phyloP scores from a whole-genome alignment of 2,888 invertebrate species.

The Biston stratarius region DNA sequence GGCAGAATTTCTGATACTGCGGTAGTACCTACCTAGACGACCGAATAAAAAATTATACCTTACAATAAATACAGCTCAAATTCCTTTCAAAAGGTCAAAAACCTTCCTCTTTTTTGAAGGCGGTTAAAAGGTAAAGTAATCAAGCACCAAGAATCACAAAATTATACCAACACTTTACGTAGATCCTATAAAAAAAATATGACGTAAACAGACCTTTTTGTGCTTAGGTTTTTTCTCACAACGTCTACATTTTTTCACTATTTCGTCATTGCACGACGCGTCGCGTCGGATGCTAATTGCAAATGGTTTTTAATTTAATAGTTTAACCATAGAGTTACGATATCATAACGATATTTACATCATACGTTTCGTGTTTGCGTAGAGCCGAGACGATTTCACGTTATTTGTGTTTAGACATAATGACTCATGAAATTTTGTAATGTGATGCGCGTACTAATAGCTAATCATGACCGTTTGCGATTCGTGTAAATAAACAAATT shows the following conservation, averaged over 20 bases:
- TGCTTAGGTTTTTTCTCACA: too few species aligned
- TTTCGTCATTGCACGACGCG: background rate
- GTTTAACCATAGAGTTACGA: background rate
- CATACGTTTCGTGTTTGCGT: background rate
- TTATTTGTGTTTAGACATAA: slow-evolving; percentile 1
- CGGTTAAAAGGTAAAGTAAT: too few species aligned
- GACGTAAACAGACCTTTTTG: background rate
- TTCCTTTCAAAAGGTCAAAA: too few species aligned
- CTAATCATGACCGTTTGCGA: background rate
- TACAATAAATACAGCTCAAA: too few species aligned
- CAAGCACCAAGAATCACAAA: too few species aligned
- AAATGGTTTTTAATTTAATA: background rate
- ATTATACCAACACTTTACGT: too few species aligned
- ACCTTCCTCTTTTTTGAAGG: too few species aligned
- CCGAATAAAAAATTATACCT: too few species aligned
- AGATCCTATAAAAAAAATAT: background rate
- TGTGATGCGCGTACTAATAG: background rate
- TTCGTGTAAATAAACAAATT: background rate
- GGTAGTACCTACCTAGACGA: too few species aligned
- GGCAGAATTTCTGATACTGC: too few species aligned
- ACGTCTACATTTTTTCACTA: background rate
- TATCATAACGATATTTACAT: background rate
- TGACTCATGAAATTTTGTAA: background rate
- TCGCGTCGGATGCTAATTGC: background rate
- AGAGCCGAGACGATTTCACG: slow-evolving; percentile 4